Evolutionary conservation across 2,113 vertebrate species (phyloP).

Genomic region (Syrrhaptes paradoxus): DNA sequence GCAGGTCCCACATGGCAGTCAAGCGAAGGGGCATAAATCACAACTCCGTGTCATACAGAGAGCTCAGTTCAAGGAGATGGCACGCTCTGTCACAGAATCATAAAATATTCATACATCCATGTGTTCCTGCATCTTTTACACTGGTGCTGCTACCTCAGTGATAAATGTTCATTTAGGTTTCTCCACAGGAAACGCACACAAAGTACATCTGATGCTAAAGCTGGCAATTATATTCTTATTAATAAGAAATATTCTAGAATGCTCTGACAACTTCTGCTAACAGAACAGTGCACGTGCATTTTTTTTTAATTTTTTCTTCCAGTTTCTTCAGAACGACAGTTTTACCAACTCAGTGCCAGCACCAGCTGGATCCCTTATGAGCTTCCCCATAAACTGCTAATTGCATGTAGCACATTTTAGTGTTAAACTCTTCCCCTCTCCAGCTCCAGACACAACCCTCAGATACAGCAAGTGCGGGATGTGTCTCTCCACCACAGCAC

Average conservation of each 20-base stretch:
- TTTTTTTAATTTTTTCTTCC: background rate
- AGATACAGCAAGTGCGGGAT: background rate
- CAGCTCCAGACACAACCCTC: background rate
- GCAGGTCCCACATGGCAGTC: background rate
- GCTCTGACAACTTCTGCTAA: background rate
- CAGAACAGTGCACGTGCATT: background rate
- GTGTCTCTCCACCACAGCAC: background rate
- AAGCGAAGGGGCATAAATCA: background rate
- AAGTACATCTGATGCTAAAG: background rate
- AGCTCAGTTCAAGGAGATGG: background rate
- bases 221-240: background rate
- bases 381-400: conserved; percentile 1
- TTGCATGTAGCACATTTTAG: background rate
- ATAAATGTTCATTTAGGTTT: background rate
- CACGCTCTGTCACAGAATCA: background rate
- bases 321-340: background rate
- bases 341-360: background rate
- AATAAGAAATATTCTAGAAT: background rate
- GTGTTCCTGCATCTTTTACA: background rate
- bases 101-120: background rate
- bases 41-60: background rate
- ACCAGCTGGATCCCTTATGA: background rate
- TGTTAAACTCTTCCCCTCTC: background rate
- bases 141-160: background rate
- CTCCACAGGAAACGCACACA: background rate